Conservation (phyloP, 2,888 invertebrate genomes). For the Rhaphigaster nebulosa region DNA sequence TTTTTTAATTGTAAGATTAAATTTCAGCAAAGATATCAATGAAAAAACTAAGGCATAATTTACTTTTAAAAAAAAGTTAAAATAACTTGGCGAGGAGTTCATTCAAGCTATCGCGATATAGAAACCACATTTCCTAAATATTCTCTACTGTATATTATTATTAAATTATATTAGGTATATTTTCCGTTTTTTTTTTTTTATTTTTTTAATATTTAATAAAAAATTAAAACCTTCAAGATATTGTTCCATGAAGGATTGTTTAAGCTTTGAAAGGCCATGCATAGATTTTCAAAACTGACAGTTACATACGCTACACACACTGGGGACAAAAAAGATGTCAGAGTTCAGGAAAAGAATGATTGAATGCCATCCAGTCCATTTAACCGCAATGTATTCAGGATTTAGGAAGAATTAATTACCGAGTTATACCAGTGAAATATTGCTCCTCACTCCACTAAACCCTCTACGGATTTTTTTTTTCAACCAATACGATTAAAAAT, state of each 20-base stretch:
- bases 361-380: background rate
- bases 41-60: too few relatives aligned
- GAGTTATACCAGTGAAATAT: background rate
- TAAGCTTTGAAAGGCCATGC: background rate
- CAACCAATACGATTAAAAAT: background rate
- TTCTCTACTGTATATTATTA: too few relatives aligned
- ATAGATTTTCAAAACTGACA: background rate
- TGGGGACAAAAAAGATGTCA: background rate
- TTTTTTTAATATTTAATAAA: too few relatives aligned
- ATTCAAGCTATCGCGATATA: too few relatives aligned
- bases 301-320: background rate
- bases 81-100: too few relatives aligned
- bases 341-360: background rate
- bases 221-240: too few relatives aligned
- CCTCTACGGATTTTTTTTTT: background rate
- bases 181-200: too few relatives aligned
- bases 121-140: too few relatives aligned
- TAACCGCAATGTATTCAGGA: background rate
- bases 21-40: too few relatives aligned
- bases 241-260: background rate
- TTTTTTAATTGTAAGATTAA: too few relatives aligned
- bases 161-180: too few relatives aligned
- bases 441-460: background rate
- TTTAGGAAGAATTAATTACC: background rate
- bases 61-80: too few relatives aligned